Evolutionary conservation across 2,797 vertebrate species (phyloP), one percentile per base, ranked within the genome.

Genomic region (Paramormyrops hopkinsi): DNA sequence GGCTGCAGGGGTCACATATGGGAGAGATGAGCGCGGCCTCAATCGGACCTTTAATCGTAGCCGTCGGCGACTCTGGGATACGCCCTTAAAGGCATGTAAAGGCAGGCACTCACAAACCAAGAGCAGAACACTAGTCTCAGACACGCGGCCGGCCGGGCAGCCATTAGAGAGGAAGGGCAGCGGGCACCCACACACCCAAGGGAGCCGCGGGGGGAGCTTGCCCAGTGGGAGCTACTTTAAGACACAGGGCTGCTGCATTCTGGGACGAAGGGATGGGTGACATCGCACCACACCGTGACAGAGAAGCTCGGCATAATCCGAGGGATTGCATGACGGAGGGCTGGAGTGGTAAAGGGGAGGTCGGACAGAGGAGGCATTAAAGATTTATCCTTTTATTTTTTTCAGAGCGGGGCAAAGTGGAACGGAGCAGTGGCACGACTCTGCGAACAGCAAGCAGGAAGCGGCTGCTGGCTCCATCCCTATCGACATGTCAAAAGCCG

Each of bases 351-450:
- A 29, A 69, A 69, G 62, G 25, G 62, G 62, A 69, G 9, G 25
- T 4, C 12, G 62, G 62, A 76, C 33, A 37, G 33, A 50, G 3
- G 37, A 41, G 33, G 33, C 9, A 69, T 69, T 69, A 25, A 37
- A 95, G 92, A 95, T 94, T 94, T 92, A 95, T 94, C 92, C 91
- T 90, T 91, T 95, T 94, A 95, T 54, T 95, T 94, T 93, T 94
- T 92, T 93, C 92, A 93, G 91, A 93, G 94, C 93, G 90, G 91
- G 92, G 91, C 92, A 92, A 91, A 91, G n/a, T 33, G 7, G 41
- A 9, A 22, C 41, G 83, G 33, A 46, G 53, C 33, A 88, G 22
- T 8, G 73, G 25, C 14, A 14, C 14, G 37, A 19, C 53, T 59
- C 54, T 11, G 8, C 2, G 56, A 46, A 51, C 41, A 12, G 48